Base-by-base conservation (phyloP, 2,113 vertebrate genomes). In the Tragelaphus imberbis region DNA sequence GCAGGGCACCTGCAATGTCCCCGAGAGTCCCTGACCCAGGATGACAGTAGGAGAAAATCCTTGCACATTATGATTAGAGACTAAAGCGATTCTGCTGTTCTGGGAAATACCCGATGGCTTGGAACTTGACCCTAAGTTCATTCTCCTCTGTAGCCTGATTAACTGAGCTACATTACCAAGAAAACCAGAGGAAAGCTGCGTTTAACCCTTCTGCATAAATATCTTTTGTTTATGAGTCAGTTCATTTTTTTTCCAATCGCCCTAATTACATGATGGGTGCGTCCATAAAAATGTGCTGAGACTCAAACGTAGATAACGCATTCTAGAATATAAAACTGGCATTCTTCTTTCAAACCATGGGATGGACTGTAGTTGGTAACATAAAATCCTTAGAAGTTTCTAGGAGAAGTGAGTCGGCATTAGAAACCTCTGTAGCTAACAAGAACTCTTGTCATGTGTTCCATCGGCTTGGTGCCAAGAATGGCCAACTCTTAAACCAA, bases 261-360 rank as follows among this genome's bases (percentile, higher is more conserved):
- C 28, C 28, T 77, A 61, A 82, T 63, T 68, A 40, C 11, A 36
- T 58, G 56, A 80, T 49, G 51, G 4, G 3, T 88, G 58, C n/a
- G 3, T 84, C 55, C 49, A 30, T 75, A 92, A 96, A 97, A 88
- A 51, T 92, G 30, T 86, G 51, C 95, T 91, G 96, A n/a, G 80
- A 81, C 27, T 85, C 55, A 58, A 84, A 95, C 61, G 2, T 27
- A 68, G 36, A 77, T 68, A 65, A 86, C 3, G 3, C 21, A 5
- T 88, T 95, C 82, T 61, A 51, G 25, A 93, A 84, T 25, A 77
- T 94, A 61, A 95, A 91, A 36, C 58, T 93, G 28, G 6, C 86
- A 12, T 88, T 88, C 77, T 95, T 82, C 49, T 93, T 91, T 91
- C 49, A 97, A 96, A 97, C 28, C 28, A 14, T 40, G 51, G 40